A percentile compares a stretch with the other conserved stretches of the same genome.
phyloP scores from a whole-genome alignment of 2,113 vertebrate species.

The Arizona elegans region DNA sequence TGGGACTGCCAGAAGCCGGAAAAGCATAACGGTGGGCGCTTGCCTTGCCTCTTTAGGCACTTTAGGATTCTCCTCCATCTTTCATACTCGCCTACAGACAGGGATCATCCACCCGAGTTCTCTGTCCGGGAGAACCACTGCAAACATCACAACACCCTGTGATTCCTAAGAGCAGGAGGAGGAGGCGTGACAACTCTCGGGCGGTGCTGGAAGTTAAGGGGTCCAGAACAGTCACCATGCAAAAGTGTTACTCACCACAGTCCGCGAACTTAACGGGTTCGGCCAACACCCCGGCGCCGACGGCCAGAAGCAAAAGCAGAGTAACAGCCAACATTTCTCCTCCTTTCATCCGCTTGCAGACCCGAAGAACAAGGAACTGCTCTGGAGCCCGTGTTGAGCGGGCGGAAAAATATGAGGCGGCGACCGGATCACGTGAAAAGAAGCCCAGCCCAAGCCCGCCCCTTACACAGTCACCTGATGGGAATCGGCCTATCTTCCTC shows the following conservation, averaged over 20 bases:
- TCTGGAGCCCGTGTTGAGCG: too few relatives aligned
- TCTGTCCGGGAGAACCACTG: not conserved
- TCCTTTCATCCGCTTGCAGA: not conserved
- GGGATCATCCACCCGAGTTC: not conserved
- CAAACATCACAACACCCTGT: not conserved
- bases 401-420: not conserved
- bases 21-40: not conserved
- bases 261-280: slow-evolving; percentile 72
- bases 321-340: not conserved
- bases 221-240: too few relatives aligned
- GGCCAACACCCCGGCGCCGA: slow-evolving; percentile 63
- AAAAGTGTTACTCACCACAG: slow-evolving; percentile 72
- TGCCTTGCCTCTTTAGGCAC: not conserved
- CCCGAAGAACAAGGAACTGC: not conserved
- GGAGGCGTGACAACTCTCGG: not conserved
- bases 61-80: not conserved
- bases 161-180: not conserved
- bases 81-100: not conserved
- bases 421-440: slow-evolving; percentile 36
- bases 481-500: not conserved
- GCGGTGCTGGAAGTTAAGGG: not conserved
- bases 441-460: slow-evolving; percentile 3
- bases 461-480: not conserved
- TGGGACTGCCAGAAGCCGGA: not conserved
- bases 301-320: slow-evolving; percentile 51